Evolutionary conservation across 1,140 invertebrate species (phyloP), one percentile per base, ranked within the genome.

Genomic region (Leptinotarsa lineolata): DNA sequence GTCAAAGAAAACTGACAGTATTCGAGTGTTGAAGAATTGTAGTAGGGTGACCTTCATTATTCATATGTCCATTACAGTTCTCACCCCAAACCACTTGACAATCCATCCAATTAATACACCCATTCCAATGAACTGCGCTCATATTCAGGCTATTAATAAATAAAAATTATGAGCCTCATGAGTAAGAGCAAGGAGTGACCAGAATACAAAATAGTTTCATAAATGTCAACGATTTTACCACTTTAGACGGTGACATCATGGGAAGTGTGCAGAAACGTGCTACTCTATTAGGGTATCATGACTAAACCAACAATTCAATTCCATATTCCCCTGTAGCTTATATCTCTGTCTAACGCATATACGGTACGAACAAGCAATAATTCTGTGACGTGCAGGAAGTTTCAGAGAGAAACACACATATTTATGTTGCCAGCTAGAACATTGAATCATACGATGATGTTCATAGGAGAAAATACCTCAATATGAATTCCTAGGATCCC

Each of bases 191-290:
- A 39, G 63, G 63, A 65, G 22, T 22, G 63, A 65, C 21, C 22
- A 16, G 63, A 65, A 65, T 65, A n/a, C 21, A 16, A 65, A 22
- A 39, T 39, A 30, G 24, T 39, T 74, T 69, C 65, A 74, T 70
- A 70, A 74, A 65, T 65, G 64, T 65, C 72, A 70, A 74, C 73
- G 73, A 70, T 74, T 70, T 68, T 48, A 54, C 68, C 39, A 65
- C 69, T 74, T 76, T 68, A 75, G 70, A n/a, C 24, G 48, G 73
- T 78, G 77, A 78, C 72, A 72, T 78, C 77, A 78, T 78, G 75
- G 77, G 77, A 78, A 76, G 77, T 77, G 73, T 21, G 68, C 48
- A 54, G 48, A 74, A 64, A 78, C 77, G 77, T 78, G 77, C 68
- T 64, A 64, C 71, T 74, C 74, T 78, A 77, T 75, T 77, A 76